phyloP scores from a whole-genome alignment of 2,113 vertebrate genomes.

The Xiphophorus maculatus region DNA sequence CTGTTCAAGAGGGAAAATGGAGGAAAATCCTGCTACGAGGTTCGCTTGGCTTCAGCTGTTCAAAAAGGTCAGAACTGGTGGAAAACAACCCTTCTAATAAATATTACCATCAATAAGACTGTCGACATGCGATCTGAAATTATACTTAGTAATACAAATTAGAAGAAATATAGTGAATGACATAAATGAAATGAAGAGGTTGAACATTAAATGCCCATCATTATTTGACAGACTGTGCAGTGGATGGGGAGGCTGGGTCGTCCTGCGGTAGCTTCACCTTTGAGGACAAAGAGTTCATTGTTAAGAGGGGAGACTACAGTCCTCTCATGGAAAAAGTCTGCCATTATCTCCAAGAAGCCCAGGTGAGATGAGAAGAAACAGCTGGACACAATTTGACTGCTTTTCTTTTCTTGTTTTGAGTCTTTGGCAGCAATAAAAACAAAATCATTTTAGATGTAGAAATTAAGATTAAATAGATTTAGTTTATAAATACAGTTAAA shows the following conservation, averaged over 20 bases:
- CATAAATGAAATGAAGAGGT: not conserved
- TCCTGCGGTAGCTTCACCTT: slow-evolving; percentile 83
- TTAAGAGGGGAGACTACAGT: slow-evolving; percentile 88
- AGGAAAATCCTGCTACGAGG: slow-evolving; percentile 83
- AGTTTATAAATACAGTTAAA: not conserved
- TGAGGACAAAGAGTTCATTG: slow-evolving; percentile 81
- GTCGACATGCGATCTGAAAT: not conserved
- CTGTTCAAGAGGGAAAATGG: slow-evolving; percentile 83
- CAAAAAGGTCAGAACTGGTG: slow-evolving; percentile 80
- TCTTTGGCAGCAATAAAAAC: no score
- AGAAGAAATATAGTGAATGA: not conserved
- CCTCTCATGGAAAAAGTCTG: slow-evolving; percentile 86
- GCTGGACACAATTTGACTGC: not conserved
- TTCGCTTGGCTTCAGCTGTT: slow-evolving; percentile 89
- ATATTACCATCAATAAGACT: not conserved
- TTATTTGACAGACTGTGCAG: slow-evolving; percentile 73
- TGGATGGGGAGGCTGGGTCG: slow-evolving; percentile 76
- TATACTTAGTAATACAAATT: not conserved
- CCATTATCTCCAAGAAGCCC: slow-evolving; percentile 83
- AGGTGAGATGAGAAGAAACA: slow-evolving; percentile 69
- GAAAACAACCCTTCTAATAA: not conserved
- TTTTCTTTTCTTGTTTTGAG: not conserved
- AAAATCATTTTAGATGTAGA: not conserved
- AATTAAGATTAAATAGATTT: not conserved
- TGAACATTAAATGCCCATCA: not conserved